phyloP scores from a whole-genome alignment of 2,113 vertebrate genomes.

The Cygnus buccinator region DNA sequence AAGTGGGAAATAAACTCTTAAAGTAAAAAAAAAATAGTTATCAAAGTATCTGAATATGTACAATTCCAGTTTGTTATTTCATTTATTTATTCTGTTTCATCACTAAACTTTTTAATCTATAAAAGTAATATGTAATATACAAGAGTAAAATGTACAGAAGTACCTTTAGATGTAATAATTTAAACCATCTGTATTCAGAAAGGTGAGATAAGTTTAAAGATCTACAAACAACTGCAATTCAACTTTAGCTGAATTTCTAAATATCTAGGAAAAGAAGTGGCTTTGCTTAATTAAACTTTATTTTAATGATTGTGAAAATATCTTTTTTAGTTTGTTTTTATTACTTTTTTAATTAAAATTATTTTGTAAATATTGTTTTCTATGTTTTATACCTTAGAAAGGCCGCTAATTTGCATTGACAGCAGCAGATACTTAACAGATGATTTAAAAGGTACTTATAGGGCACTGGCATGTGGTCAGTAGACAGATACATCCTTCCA shows the following conservation, averaged over 20 bases:
- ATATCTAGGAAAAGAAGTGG: slow-evolving; percentile 38
- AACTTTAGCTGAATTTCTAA: slow-evolving; percentile 33
- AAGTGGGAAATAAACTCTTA: background rate
- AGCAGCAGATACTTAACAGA: slow-evolving; percentile 3
- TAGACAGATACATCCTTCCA: background rate
- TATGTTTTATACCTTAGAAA: slow-evolving; percentile 64
- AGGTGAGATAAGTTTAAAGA: slow-evolving; percentile 12
- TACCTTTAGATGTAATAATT: slow-evolving; percentile 68
- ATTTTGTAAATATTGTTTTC: slow-evolving; percentile 71
- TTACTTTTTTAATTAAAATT: slow-evolving; percentile 69
- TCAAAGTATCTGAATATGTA: slow-evolving; percentile 41
- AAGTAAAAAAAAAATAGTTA: slow-evolving; percentile 7
- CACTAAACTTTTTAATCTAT: slow-evolving; percentile 67
- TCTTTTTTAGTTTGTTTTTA: slow-evolving; percentile 27
- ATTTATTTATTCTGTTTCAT: slow-evolving; percentile 73
- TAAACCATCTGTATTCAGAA: slow-evolving; percentile 63
- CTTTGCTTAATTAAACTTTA: slow-evolving; percentile 57
- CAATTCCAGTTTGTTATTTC: slow-evolving; percentile 41
- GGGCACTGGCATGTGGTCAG: background rate
- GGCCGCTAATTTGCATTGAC: slow-evolving; percentile 17
- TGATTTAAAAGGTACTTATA: background rate
- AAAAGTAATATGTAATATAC: slow-evolving; percentile 71
- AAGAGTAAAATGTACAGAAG: slow-evolving; percentile 69
- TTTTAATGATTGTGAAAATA: slow-evolving; percentile 67
- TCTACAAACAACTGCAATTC: slow-evolving; percentile 35